Percentiles rank a stretch among this genome's conserved stretches.
Conservation (phyloP, 92 coral and sea anemone genomes). For the Zoanthus sansibaricus region DNA sequence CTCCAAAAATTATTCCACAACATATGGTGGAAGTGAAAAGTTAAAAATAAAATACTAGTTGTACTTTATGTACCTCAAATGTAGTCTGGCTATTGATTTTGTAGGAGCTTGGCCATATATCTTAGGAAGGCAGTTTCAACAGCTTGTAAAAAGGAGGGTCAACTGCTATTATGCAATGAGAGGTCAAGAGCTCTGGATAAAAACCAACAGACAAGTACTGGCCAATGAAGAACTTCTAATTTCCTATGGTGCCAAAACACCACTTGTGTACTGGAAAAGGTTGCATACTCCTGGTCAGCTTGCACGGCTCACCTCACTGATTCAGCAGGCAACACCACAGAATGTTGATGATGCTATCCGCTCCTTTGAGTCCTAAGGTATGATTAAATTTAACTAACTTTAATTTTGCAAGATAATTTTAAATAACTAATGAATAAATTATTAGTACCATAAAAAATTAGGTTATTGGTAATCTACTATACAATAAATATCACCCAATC, state of each 20-base stretch:
- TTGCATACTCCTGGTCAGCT: conserved; percentile 39
- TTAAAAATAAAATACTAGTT: too few relatives aligned
- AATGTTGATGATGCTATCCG: conserved; percentile 35
- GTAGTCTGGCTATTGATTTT: too few relatives aligned
- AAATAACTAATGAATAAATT: conserved; percentile 4
- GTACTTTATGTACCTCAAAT: not conserved
- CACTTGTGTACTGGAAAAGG: conserved; percentile 44
- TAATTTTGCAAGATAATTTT: not conserved
- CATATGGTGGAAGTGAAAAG: too few relatives aligned
- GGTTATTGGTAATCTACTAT: not conserved
- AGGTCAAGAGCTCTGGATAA: conserved; percentile 37
- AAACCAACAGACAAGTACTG: conserved; percentile 23
- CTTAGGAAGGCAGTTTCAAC: too few relatives aligned
- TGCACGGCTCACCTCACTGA: conserved; percentile 36
- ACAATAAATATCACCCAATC: not conserved
- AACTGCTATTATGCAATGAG: conserved; percentile 30
- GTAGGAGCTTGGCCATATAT: too few relatives aligned
- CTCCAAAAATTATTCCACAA: too few relatives aligned
- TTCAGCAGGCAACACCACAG: conserved; percentile 45
- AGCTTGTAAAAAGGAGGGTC: conserved; percentile 29
- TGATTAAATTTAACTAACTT: not conserved
- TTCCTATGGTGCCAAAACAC: conserved; percentile 39
- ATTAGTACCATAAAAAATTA: not conserved
- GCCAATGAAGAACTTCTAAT: conserved; percentile 36
- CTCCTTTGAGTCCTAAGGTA: conserved; percentile 20